These are phyloP conservation scores for Perdita meconis DNA, from an alignment of 2,888 invertebrate species.

Conservation along the genomic window DNA sequence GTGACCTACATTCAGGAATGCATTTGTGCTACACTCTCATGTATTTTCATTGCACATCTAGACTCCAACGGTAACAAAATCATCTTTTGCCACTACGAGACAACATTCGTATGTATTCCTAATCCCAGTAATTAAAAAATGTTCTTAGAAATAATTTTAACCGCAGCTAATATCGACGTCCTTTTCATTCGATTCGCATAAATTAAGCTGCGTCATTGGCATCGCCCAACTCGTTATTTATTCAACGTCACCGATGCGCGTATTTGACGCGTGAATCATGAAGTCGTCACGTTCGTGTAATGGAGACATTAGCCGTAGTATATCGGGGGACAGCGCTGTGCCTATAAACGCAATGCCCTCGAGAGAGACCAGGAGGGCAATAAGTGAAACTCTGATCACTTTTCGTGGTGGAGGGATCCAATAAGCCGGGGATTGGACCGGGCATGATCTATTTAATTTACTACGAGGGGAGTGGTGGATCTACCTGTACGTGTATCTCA, in stretches of 20 bases:
- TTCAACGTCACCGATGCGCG: neutral
- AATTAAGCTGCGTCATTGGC: neutral
- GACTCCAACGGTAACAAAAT: too few relatives aligned
- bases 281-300: conserved; percentile 20
- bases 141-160: too few relatives aligned
- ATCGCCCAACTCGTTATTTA: neutral
- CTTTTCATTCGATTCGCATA: neutral
- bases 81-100: too few relatives aligned
- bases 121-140: too few relatives aligned
- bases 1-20: too few relatives aligned
- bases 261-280: conserved; percentile 14
- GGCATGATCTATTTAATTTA: conserved; percentile 68
- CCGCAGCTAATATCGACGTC: too few relatives aligned
- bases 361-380: conserved; percentile 51
- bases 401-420: conserved; percentile 69
- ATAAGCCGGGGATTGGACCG: conserved; percentile 68
- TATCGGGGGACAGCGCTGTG: conserved; percentile 36
- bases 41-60: too few relatives aligned
- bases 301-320: conserved; percentile 26
- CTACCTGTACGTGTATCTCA: conserved; percentile 47
- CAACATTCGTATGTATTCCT: too few relatives aligned
- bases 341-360: conserved; percentile 53
- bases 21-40: too few relatives aligned
- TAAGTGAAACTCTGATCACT: conserved; percentile 77
- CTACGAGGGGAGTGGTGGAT: conserved; percentile 50